Base-by-base conservation (phyloP, 2,888 invertebrate genomes). In the Diarsia dahlii region DNA sequence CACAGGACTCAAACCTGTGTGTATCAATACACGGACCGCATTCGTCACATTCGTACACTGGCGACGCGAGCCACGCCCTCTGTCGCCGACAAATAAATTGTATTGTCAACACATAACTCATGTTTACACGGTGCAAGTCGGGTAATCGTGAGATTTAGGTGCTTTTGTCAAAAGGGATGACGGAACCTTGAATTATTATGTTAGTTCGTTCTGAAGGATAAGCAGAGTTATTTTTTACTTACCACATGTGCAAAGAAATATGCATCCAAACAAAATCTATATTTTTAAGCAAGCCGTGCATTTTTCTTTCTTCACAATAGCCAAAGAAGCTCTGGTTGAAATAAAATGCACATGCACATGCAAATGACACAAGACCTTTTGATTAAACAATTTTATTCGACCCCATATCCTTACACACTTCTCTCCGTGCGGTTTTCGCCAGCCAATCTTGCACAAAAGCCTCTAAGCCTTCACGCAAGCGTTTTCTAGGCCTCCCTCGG, bases 71-170 rank as follows among this genome's bases (percentile, higher is more conserved):
- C 75, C 74, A 76, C 77, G 86, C 77, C 83, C 63, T 64, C 68
- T 66, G 48, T 48, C 45, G 52, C 9, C 56, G 39, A 63, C 66
- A 62, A 76, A 82, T 87, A 80, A 85, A 80, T 84, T 77, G 67
- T 65, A 77, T 54, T 77, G 74, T 65, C 74, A 77, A 72, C 66
- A 71, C 71, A 78, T 81, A 72, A 81, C 60, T 87, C 71, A 79
- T 64, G 70, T 56, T 77, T 52, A 74, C 75, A 81, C 75, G 60
- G 54, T 39, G 10, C 60, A 66, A 58, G 71, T 79, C 18, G 52
- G 15, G 54, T 80, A 71, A 71, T 54, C 70, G 50, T 58, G 83
- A 58, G 79, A 69, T 84, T 64, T 78, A 34, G 13, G 23, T 45
- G 50, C 9, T 45, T 2, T 45, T 68, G 56, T 46, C 50, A 63